Base-by-base conservation (phyloP, 1,140 invertebrate genomes). In the Saxidomus purpurata region DNA sequence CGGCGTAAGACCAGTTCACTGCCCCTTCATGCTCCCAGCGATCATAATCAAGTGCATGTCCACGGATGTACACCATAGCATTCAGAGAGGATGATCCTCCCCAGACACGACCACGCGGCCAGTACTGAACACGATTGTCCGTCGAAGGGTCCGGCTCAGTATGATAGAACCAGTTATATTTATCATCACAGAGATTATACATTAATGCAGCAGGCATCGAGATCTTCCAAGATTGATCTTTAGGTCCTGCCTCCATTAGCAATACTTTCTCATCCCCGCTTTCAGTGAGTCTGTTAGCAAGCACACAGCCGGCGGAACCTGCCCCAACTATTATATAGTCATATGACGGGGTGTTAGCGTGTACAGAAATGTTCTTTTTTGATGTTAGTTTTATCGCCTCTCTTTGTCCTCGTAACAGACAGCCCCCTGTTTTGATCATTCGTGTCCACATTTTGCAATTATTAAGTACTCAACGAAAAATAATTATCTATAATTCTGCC, bases 61-160 rank as follows among this genome's bases (percentile, higher is more conserved):
- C 99, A 40, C 99, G 96, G 0, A 99, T 96, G 93, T 99, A 99
- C 0, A 99, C 96, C 99, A 99, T 99, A 93, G 99, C 99, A 95
- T 99, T 99, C 0, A 99, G 96, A 0, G 99, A 98, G 1, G 98
- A 98, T 0, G 98, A 98, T 0, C 99, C 99, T 0, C 98, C 98
- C 93, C 92, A 94, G 1, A 96, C 95, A 28, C 94, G 89, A 13
- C 96, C 96, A 61, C 96, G 80, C 0, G 96, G 96, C 96, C 96
- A 96, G 91, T 97, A 96, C 93, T 96, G 95, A 11, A 95, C 92
- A 17, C 96, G 93, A 89, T 96, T 95, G 83, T 96, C 93, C 94
- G 96, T 95, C 76, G 94, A 71, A 83, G 93, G 93, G 88, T 96
- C 96, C n/a, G 96, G 94, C 52, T 95, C 94, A 15, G 96, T 96